Evolutionary conservation across 2,113 vertebrate genomes (phyloP), one percentile per base, ranked within the genome.

Genomic region (Heterotis niloticus): DNA sequence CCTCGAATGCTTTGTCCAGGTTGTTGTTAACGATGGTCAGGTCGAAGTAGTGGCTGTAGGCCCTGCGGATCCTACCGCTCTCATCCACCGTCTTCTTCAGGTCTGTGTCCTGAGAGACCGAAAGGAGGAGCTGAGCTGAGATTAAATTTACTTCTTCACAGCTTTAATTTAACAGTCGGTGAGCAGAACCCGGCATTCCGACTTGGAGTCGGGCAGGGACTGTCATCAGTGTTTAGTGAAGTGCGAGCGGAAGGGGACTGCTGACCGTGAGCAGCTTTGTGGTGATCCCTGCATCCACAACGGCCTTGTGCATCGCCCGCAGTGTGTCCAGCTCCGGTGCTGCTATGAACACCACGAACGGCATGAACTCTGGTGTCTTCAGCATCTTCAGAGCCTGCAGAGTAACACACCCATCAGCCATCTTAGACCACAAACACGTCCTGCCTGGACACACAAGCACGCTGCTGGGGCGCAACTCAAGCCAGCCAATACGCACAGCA

Each of bases 41-140:
- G 85, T 99, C 98, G 84, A 99, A 99, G 83, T 96, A 99, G 93
- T 99, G 98, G 92, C 94, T 96, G 89, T 99, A 99, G 0, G 95
- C 96, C 83, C 96, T 91, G 70, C 95, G 96, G 84, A 99, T 96
- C 83, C 95, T 94, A 1, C 94, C 94, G 0, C 97, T 99, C 87
- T 99, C 98, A 10, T 99, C 98, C 85, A 98, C 96, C 0, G 98
- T 99, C 89, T 98, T 99, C 82, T 99, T 99, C 86, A 99, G 87
- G 89, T 99, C 96, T 0, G 93, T 96, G 87, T 99, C 98, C 98
- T 99, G 86, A 69, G 62, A 78, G 78, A 0, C 52, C 64, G 34
- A 66, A 17, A 75, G 20, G 12, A 34, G 60, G 29, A 13, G 17
- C 23, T 56, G 13, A 1, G 72, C 26, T 16, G 4, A 5, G 34